phyloP scores from a whole-genome alignment of 2,797 vertebrate genomes.

The Pitangus sulphuratus region DNA sequence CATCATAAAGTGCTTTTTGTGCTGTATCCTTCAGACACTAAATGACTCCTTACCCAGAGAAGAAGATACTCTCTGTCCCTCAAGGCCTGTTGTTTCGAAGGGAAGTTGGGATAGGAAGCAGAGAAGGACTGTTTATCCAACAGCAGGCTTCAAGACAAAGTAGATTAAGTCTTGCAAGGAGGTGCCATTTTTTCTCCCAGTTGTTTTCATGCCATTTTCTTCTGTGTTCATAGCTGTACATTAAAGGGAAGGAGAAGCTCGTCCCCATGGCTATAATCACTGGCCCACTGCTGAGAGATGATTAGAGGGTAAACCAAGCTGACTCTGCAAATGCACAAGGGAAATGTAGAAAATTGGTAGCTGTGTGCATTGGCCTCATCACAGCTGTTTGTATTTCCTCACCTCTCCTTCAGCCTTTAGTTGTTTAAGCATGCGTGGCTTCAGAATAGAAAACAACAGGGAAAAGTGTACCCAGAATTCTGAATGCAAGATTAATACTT shows the following conservation, averaged over 20 bases:
- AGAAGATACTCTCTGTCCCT: neutral
- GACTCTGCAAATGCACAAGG: neutral
- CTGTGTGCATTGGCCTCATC: neutral
- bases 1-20: neutral
- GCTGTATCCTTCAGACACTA: neutral
- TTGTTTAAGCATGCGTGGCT: neutral
- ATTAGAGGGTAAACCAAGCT: slow-evolving; percentile 23
- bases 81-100: neutral
- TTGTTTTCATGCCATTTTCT: neutral
- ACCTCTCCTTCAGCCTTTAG: neutral
- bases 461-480: neutral
- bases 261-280: slow-evolving; percentile 19
- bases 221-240: slow-evolving; percentile 6
- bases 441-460: neutral
- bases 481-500: neutral
- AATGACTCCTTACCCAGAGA: neutral
- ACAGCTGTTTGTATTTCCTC: neutral
- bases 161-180: neutral
- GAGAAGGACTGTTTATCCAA: neutral
- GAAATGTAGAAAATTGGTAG: slow-evolving; percentile 13
- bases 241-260: neutral
- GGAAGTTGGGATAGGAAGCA: neutral
- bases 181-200: neutral
- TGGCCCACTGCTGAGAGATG: neutral
- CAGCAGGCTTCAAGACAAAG: neutral